Base-by-base conservation (phyloP, 2,797 vertebrate genomes). In the Tinamus major region DNA sequence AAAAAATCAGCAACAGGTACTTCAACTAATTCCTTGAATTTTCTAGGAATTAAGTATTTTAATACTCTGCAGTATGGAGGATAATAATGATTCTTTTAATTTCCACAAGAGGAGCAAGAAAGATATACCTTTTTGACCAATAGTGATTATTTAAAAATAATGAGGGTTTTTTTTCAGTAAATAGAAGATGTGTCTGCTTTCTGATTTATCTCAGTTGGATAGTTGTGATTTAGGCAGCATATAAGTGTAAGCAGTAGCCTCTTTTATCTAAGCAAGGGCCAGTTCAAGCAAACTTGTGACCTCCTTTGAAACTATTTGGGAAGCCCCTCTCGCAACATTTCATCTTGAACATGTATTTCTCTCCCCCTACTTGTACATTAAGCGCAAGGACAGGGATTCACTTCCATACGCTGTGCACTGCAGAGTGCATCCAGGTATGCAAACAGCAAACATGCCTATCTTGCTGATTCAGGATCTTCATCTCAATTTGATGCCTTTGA, bases 1-100 rank as follows among this genome's bases (percentile, higher is more conserved):
- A 80, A 2, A 87, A 92, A 96, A 89, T 86, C 90, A 85, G 13
- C 37, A 44, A 69, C 37, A 94, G 89, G 63, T 86, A 79, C 62
- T 78, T 94, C 94, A 94, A 77, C 44, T 81, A 96, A 69, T 85
- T 35, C 17, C 65, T 94, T 79, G 85, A 17, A 70, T 88, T 95
- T 97, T 80, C 39, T 90, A 44, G 53, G 80, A 95, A 91, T 87
- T 86, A 63, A 87, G 42, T 20, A 77, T 92, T 95, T 84, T 94
- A 94, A 95, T 96, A 91, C 51, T 91, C 74, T 83, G 41, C 46
- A 53, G 26, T 91, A 90, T 18, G 58, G 10, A 55, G 5, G 33
- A 71, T 71, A 93, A 92, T 86, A 81, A 41, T n/a, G 1, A 78
- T 83, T 93, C 21, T 16, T 94, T 89, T 62, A 26, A 35, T 78